Evolutionary conservation across 2,797 vertebrate genomes (phyloP), one percentile per base, ranked within the genome.

Genomic region (Phataginus tetradactyla): DNA sequence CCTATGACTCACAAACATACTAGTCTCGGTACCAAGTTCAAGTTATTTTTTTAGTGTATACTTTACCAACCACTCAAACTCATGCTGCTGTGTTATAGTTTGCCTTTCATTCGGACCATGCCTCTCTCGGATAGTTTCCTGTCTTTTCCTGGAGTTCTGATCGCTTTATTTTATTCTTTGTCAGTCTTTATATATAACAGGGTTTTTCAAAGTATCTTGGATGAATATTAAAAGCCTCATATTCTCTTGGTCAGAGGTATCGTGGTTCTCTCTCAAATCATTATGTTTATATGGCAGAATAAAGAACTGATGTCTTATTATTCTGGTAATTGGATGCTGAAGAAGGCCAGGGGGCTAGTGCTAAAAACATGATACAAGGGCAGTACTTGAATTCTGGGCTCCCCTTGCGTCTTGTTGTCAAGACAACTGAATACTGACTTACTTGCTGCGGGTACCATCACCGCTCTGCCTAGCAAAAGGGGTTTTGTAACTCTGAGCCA

Each of bases 131-230:
- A 11, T 25, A 13, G 10, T 81, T 94, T 6, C 42, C 32, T 84
- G 95, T 90, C 14, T 87, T 94, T 89, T 89, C 42, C 8, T 84
- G n/a, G 37, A 81, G 34, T 80, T 94, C 66, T 75, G 13, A 71
- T 29, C 86, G 23, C 23, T 21, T 91, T 86, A 80, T 94, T 94
- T 93, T 45, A 37, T 84, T 87, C 5, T 88, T 79, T 85, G 72
- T 86, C 29, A 6, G 34, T 77, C 21, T 93, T 87, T 74, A 1
- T 1, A 51, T 4, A 55, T 90, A 53, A 45, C 17, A 92, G 8
- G 11, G 75, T 71, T 69, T 94, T 89, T 68, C 23, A 71, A 68
- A 83, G 10, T 91, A 29, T 88, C 59, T 84, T 34, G 5, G 11
- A 75, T 91, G 68, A 83, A 77, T 88, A 87, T 78, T 66, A 90